Conservation (phyloP, 2,113 vertebrate genomes). For the Polyodon spathula region DNA sequence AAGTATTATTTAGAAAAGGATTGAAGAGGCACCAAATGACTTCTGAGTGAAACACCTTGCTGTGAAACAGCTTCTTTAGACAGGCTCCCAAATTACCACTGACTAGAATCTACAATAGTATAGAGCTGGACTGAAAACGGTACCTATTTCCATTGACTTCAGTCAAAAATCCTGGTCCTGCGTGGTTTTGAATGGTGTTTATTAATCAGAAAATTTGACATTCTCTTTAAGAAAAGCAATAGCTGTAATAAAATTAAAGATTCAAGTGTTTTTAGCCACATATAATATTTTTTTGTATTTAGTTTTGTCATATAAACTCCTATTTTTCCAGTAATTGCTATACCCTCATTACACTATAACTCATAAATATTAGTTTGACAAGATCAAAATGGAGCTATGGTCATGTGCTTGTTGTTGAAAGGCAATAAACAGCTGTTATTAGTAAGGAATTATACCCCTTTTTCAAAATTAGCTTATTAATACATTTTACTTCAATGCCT, state of each 20-base stretch:
- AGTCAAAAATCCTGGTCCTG: no score
- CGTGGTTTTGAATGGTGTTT: no score
- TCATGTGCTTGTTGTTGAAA: constrained; percentile 1
- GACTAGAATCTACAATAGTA: no score
- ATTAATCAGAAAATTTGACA: no score
- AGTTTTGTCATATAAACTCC: no score
- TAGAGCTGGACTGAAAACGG: no score
- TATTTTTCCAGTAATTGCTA: no score
- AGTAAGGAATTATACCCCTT: not conserved
- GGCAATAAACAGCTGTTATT: constrained; percentile 22
- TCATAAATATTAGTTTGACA: constrained; percentile 7
- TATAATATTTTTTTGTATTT: no score
- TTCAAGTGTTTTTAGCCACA: no score
- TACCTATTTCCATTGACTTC: no score
- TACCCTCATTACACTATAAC: not conserved
- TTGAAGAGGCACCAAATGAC: constrained; percentile 17
- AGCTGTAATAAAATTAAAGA: not conserved
- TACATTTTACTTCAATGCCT: constrained; percentile 56
- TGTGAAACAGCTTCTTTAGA: constrained; percentile 20
- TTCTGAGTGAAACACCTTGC: constrained; percentile 16
- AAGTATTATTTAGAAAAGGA: constrained; percentile 4
- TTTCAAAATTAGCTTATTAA: constrained; percentile 50
- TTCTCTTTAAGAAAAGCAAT: no score
- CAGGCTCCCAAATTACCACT: constrained; percentile 15
- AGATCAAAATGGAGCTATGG: no score